Evolutionary conservation across 2,888 invertebrate species (phyloP).

Genomic region (Sacculina carcini): DNA sequence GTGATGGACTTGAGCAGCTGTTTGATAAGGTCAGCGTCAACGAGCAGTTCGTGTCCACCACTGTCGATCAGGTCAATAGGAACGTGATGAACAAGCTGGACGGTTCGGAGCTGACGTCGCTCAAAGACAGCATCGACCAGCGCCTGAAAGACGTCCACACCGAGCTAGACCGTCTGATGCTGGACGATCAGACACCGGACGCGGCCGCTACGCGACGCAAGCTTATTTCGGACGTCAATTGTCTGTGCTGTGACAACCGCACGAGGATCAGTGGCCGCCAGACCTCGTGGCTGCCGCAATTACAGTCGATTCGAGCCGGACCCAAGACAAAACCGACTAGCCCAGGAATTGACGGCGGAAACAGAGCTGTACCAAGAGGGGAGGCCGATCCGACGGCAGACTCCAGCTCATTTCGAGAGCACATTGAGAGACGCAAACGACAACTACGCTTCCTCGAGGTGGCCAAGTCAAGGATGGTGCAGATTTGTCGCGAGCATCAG

Average conservation of each 20-base stretch:
- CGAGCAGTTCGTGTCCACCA: not conserved
- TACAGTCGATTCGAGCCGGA: too few species aligned
- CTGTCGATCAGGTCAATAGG: not conserved
- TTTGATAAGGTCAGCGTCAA: not conserved
- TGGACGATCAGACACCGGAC: not conserved
- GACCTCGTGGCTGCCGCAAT: too few species aligned
- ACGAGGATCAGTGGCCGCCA: not conserved
- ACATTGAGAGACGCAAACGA: too few species aligned
- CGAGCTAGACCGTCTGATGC: not conserved
- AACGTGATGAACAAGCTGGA: not conserved
- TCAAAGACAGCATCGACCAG: not conserved
- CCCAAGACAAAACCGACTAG: too few species aligned
- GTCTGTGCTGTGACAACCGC: not conserved
- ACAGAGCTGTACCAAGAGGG: too few species aligned
- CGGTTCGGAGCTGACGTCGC: not conserved
- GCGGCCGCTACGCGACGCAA: not conserved
- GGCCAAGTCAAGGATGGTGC: too few species aligned
- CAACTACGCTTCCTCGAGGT: too few species aligned
- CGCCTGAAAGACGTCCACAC: not conserved
- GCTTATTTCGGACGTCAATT: not conserved
- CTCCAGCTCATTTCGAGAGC: too few species aligned
- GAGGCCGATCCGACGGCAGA: too few species aligned
- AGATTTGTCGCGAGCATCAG: too few species aligned
- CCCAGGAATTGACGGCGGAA: too few species aligned
- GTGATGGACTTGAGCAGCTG: not conserved